phyloP scores from a whole-genome alignment of 2,113 vertebrate species.

The mouse (Mus musculus) region GRCm39 chr2:70822001-70822500 shows the following conservation, averaged over 20 bases:
- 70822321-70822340: neutral
- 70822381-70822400: neutral
- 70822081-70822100: neutral
- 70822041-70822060: neutral
- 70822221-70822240: neutral
- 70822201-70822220: slow-evolving; percentile 40
- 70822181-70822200: neutral
- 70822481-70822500: slow-evolving; percentile 11
- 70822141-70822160: slow-evolving; percentile 48
- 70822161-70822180: neutral
- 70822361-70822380: neutral
- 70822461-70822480: slow-evolving; percentile 39
- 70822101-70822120: neutral
- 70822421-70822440: slow-evolving; percentile 30
- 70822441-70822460: slow-evolving; percentile 59
- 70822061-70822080: neutral
- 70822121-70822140: slow-evolving; percentile 15
- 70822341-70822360: slow-evolving; percentile 29
- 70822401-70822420: slow-evolving; percentile 31
- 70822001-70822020: neutral
- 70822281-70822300: neutral
- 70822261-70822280: neutral
- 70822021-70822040: neutral
- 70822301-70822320: neutral
- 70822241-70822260: slow-evolving; percentile 5